Evolutionary conservation across 2,113 vertebrate genomes (phyloP).

Genomic region (Blennius ocellaris): DNA sequence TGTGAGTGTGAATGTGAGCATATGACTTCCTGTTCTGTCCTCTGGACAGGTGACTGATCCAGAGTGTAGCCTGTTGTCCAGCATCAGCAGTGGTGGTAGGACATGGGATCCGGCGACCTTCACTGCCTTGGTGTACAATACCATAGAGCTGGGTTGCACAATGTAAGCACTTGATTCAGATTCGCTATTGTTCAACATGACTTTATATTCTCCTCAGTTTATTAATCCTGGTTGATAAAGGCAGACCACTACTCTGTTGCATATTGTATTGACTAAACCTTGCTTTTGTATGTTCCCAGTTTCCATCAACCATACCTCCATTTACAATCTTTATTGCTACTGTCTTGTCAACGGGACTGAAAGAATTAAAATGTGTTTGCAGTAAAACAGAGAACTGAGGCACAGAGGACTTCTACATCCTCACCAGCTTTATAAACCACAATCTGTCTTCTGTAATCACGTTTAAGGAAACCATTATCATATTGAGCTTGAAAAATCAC

Average conservation of each 20-base stretch:
- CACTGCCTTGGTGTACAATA: neutral
- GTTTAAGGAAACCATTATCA: neutral
- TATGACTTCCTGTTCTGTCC: no score
- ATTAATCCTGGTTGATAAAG: neutral
- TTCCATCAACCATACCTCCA: constrained; percentile 32
- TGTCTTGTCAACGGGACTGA: constrained; percentile 15
- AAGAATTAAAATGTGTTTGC: constrained; percentile 9
- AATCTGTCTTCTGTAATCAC: neutral
- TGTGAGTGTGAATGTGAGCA: no score
- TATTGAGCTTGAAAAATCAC: constrained; percentile 6
- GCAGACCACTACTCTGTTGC: constrained; percentile 7
- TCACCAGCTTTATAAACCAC: neutral
- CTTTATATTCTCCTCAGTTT: constrained; percentile 5
- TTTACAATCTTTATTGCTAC: constrained; percentile 43
- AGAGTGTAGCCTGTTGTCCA: no score
- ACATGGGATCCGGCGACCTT: no score
- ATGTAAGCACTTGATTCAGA: neutral
- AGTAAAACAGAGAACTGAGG: neutral
- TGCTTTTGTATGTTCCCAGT: constrained; percentile 54
- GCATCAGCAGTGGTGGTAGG: no score
- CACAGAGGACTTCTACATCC: neutral
- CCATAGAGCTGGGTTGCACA: neutral
- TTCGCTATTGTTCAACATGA: neutral
- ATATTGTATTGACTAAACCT: constrained; percentile 31
- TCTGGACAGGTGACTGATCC: no score